Percentiles rank a stretch among this genome's conserved stretches.
Evolutionary conservation across 2,113 vertebrate species (phyloP).

Genomic region (Zonotrichia leucophrys): DNA sequence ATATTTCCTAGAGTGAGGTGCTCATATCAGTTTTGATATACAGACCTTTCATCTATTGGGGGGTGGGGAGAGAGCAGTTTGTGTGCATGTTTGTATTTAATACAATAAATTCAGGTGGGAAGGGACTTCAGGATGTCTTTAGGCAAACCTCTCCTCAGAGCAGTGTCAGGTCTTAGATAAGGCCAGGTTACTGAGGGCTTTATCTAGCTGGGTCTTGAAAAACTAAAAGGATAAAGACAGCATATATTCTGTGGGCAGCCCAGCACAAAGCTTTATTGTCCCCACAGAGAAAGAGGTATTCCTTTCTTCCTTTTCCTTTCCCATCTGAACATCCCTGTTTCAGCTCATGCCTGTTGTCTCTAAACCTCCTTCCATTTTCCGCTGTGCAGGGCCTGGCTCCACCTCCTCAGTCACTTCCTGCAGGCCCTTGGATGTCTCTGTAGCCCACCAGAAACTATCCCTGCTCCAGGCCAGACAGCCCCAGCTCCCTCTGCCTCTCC

Average conservation of each 20-base stretch:
- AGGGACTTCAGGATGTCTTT: neutral
- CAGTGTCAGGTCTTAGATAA: neutral
- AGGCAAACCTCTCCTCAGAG: neutral
- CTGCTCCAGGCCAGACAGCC: neutral
- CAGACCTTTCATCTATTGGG: neutral
- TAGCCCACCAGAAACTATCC: neutral
- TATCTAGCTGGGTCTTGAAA: neutral
- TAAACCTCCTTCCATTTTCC: neutral
- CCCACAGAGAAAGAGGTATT: neutral
- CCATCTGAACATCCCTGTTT: neutral
- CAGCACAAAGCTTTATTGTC: neutral
- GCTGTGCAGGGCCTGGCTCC: neutral
- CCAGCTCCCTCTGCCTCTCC: neutral
- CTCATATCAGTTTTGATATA: neutral
- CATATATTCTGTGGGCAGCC: neutral
- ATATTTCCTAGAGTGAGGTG: neutral
- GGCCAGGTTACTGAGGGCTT: neutral
- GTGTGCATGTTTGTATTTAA: neutral
- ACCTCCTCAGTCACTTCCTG: accelerated
- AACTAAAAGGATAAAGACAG: neutral
- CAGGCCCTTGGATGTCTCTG: neutral
- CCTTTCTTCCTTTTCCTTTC: neutral
- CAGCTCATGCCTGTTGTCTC: neutral
- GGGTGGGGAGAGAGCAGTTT: no score
- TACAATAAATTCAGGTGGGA: neutral